A percentile compares a stretch with the other conserved stretches of the same genome.
phyloP scores from a whole-genome alignment of 2,797 vertebrate genomes.

The Enteromius viviparus region DNA sequence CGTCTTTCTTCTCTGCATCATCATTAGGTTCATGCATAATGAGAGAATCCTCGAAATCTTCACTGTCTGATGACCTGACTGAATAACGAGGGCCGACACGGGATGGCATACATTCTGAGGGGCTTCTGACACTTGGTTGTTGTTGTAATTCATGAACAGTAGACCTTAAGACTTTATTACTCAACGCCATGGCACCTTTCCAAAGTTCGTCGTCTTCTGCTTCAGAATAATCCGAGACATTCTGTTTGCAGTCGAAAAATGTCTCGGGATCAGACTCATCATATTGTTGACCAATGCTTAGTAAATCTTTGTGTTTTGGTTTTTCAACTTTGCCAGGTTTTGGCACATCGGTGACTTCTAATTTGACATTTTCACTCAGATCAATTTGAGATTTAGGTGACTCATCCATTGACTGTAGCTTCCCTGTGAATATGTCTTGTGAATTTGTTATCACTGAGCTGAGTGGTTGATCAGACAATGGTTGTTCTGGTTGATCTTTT shows the following conservation, averaged over 20 bases:
- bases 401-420: not conserved
- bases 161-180: not conserved
- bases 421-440: conserved; percentile 1
- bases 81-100: conserved; percentile 23
- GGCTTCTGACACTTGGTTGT: conserved; percentile 20
- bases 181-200: conserved; percentile 10
- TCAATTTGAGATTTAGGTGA: conserved; percentile 7
- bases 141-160: not conserved
- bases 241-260: conserved; percentile 76
- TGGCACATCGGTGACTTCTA: not conserved
- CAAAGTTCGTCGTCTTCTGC: conserved; percentile 61
- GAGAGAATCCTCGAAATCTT: conserved; percentile 75
- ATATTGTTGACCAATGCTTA: conserved; percentile 35
- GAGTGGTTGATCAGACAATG: not conserved
- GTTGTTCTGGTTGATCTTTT: conserved; percentile 5
- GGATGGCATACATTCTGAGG: not conserved
- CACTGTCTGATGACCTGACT: conserved; percentile 70
- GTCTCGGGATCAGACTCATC: conserved; percentile 70
- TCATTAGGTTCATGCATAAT: conserved; percentile 74
- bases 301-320: conserved; percentile 50
- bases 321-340: conserved; percentile 42
- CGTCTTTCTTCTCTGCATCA: conserved; percentile 50
- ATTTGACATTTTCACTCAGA: conserved; percentile 11
- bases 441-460: not conserved
- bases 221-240: conserved; percentile 69